Conservation (phyloP, 2,113 vertebrate genomes). For the Corvus moneduloides region DNA sequence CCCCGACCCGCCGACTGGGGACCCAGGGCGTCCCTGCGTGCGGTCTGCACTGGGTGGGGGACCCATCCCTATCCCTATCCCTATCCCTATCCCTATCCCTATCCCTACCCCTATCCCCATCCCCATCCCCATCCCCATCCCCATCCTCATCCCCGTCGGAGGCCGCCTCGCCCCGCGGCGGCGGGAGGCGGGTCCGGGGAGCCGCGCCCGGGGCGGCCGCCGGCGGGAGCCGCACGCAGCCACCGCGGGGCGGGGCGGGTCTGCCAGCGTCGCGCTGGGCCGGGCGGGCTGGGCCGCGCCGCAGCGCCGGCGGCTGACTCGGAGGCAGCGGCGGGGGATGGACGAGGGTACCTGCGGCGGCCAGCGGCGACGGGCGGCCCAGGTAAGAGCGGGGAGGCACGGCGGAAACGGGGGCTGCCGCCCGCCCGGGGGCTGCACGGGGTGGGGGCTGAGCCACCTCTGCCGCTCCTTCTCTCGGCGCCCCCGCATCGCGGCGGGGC, state of each 20-base stretch:
- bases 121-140: too few relatives aligned
- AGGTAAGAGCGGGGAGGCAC: neutral
- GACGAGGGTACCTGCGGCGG: neutral
- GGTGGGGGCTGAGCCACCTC: neutral
- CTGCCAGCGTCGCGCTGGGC: too few relatives aligned
- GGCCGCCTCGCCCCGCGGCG: neutral
- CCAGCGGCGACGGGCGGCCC: neutral
- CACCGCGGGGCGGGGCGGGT: neutral
- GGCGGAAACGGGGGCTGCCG: neutral
- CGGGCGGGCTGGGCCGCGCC: too few relatives aligned
- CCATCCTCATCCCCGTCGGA: neutral
- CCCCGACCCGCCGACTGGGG: neutral
- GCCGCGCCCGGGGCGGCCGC: neutral
- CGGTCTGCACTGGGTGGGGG: accelerated
- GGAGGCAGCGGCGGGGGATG: neutral
- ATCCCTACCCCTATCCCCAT: too few relatives aligned
- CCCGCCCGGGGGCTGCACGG: neutral
- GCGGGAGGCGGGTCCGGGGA: neutral
- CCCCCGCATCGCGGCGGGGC: neutral
- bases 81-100: too few relatives aligned
- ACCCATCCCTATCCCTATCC: too few relatives aligned
- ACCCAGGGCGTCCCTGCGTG: too few relatives aligned
- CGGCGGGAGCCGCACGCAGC: neutral
- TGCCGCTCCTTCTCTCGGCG: neutral
- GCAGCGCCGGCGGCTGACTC: neutral